Conservation (phyloP, 2,797 vertebrate genomes). For the Antennarius maculatus region DNA sequence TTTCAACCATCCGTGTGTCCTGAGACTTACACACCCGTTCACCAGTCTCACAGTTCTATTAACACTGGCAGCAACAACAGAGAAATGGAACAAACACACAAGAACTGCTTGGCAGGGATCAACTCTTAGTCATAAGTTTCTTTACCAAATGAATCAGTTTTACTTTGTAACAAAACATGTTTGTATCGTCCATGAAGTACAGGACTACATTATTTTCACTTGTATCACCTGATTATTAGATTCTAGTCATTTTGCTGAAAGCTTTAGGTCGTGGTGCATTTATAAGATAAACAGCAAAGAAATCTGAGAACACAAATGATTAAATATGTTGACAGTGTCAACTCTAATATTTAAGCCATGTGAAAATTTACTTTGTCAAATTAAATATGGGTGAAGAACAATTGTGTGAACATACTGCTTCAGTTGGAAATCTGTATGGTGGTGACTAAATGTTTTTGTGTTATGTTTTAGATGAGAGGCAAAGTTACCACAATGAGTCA, state of each 20-base stretch:
- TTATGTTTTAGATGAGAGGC: slow-evolving; percentile 22
- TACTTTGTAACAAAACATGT: background rate
- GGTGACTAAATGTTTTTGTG: slow-evolving; percentile 38
- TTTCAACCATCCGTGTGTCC: slow-evolving; percentile 2
- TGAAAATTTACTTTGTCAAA: background rate
- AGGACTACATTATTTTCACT: background rate
- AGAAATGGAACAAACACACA: slow-evolving; percentile 13
- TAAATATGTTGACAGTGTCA: background rate
- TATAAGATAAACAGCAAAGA: background rate
- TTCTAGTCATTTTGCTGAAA: background rate
- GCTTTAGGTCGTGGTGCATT: background rate
- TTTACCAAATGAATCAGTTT: slow-evolving; percentile 7
- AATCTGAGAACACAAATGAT: background rate
- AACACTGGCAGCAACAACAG: slow-evolving; percentile 44
- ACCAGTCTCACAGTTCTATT: slow-evolving; percentile 26
- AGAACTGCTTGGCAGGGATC: background rate
- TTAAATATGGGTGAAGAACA: background rate
- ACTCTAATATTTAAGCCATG: background rate
- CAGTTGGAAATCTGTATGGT: slow-evolving; percentile 19
- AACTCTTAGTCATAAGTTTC: slow-evolving; percentile 5
- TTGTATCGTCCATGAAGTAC: background rate
- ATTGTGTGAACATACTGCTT: slow-evolving; percentile 8
- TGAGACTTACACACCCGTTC: slow-evolving; percentile 24
- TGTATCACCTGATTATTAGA: background rate
- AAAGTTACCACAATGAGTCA: slow-evolving; percentile 60